phyloP scores from a whole-genome alignment of 2,888 invertebrate species.

The Drosophila tripunctata region DNA sequence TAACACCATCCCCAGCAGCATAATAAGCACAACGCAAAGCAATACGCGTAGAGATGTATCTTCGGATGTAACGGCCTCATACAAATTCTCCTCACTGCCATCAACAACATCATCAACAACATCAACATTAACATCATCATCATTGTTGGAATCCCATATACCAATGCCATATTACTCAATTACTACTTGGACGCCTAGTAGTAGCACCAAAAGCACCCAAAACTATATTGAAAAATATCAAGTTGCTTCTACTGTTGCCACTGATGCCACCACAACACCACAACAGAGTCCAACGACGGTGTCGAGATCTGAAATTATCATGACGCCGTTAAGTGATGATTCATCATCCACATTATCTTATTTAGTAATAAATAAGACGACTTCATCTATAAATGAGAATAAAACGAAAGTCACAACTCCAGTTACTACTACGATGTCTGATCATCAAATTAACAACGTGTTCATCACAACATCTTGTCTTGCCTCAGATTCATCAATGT shows the following conservation, averaged over 20 bases:
- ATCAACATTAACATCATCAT: too few species aligned
- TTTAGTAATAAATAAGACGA: conserved; percentile 18
- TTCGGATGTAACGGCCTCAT: conserved; percentile 15
- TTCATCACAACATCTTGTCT: conserved; percentile 63
- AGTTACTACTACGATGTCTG: too few species aligned
- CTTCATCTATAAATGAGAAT: conserved; percentile 13
- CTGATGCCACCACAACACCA: conserved; percentile 10
- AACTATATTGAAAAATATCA: conserved; percentile 21
- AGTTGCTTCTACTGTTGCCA: conserved; percentile 5
- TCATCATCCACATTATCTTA: conserved; percentile 21
- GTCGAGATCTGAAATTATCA: conserved; percentile 10
- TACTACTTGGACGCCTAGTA: conserved; percentile 23
- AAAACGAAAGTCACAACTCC: conserved; percentile 34
- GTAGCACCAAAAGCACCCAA: too few species aligned
- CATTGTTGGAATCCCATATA: conserved; percentile 26
- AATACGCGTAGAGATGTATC: not conserved
- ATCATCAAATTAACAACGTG: conserved; percentile 37
- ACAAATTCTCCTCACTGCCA: conserved; percentile 14
- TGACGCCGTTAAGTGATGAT: conserved; percentile 23
- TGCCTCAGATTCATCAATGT: conserved; percentile 8
- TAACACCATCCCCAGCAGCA: not conserved
- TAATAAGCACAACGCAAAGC: conserved; percentile 10
- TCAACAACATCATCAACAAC: too few species aligned
- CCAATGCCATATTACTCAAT: conserved; percentile 30
- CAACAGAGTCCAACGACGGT: conserved; percentile 15